These are phyloP conservation scores for Ochotona princeps DNA, from an alignment of 2,113 vertebrate species.

Conservation along the genomic window DNA sequence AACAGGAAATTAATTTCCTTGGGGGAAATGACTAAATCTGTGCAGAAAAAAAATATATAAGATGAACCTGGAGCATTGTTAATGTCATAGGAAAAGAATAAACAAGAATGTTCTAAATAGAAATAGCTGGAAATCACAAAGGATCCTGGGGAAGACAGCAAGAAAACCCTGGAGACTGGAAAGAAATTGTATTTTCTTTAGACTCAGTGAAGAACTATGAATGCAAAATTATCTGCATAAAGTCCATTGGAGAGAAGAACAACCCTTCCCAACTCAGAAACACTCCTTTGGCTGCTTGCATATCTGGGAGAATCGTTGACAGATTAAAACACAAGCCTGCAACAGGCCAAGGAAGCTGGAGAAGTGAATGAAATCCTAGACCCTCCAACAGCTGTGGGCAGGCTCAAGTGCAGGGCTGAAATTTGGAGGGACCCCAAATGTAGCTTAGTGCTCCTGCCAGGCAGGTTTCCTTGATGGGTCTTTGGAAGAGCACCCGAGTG, in stretches of 20 bases:
- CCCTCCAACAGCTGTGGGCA: too few species aligned
- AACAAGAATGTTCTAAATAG: neutral
- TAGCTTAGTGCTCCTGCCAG: too few species aligned
- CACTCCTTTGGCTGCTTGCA: neutral
- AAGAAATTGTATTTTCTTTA: neutral
- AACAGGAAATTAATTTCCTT: neutral
- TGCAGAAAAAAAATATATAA: neutral
- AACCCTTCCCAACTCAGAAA: neutral
- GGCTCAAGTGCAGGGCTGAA: too few species aligned
- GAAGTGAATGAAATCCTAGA: too few species aligned
- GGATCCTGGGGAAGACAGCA: too few species aligned
- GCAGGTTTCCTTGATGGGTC: neutral
- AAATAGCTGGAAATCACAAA: neutral
- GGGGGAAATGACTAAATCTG: neutral
- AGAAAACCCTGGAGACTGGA: neutral
- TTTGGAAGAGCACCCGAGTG: neutral
- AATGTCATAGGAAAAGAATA: neutral
- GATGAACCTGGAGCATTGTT: neutral
- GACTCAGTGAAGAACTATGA: neutral
- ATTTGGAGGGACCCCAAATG: too few species aligned
- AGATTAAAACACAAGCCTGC: too few species aligned
- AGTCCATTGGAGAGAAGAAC: neutral
- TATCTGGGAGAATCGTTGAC: neutral
- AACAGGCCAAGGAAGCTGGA: too few species aligned
- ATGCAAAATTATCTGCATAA: neutral